Base-by-base conservation (phyloP, 2,888 invertebrate species). In the Eugnorisma glareosa region DNA sequence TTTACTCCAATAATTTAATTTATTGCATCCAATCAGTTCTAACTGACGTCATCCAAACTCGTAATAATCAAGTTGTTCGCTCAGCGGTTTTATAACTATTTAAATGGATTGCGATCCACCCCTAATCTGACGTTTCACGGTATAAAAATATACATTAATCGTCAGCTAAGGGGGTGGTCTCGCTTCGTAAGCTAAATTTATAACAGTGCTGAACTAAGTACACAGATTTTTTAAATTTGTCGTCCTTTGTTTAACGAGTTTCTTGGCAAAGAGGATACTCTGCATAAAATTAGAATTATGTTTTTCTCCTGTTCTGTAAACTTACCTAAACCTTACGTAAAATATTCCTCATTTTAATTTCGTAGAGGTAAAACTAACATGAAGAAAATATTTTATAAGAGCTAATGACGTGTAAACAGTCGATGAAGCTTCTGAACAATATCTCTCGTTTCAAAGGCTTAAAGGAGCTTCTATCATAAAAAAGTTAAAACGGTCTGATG, bases 71-170 rank as follows among this genome's bases (percentile, higher is more conserved):
- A 89, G 84, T 88, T 84, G 81, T 81, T 77, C 83, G 84, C 79
- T 90, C 89, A 90, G 90, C 86, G 88, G 86, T 90, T 91, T 92
- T 85, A 87, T 87, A 89, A 89, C 88, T 90, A 89, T 92, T 92
- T 90, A 92, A 92, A 91, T 89, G 89, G 89, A 91, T 92, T 91
- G 91, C 88, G 82, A 86, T 86, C 87, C 89, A 87, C 91, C 92
- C 92, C 89, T 77, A 90, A 87, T 89, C 89, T 90, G 90, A 91
- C 86, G 90, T 91, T 91, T 89, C 90, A 91, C 89, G 86, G 91
- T 91, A 92, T 93, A 91, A 92, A 91, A 92, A 91, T 90, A 92
- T 90, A 91, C 92, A 94, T 94, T 91, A 93, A 92, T 94, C 93
- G 93, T 83, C 88, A 85, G 57, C 75, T 82, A 71, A 84, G 88